Conservation (phyloP, 2,888 invertebrate species). For the Aphidoletes aphidimyza region DNA sequence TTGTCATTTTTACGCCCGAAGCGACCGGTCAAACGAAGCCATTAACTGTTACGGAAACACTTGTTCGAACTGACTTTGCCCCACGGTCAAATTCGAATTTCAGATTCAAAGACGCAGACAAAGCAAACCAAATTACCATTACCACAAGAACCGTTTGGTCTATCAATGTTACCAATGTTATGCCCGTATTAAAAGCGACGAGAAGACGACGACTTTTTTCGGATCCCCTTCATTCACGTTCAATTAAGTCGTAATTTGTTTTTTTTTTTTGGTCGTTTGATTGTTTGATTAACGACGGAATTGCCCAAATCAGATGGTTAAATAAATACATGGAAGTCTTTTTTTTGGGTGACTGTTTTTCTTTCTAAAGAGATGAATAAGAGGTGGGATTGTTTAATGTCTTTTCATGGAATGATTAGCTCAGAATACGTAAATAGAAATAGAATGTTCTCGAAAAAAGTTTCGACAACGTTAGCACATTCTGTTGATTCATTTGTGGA, state of each 20-base stretch:
- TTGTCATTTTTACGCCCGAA: neutral
- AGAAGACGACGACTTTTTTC: neutral
- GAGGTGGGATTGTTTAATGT: neutral
- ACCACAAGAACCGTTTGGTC: neutral
- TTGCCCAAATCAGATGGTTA: constrained; percentile 23
- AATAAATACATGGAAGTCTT: neutral
- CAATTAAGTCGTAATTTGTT: constrained; percentile 36
- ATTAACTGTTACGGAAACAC: neutral
- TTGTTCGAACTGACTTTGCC: neutral
- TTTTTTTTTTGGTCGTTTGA: neutral
- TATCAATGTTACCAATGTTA: neutral
- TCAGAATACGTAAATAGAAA: too few species aligned
- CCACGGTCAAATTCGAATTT: constrained; percentile 6
- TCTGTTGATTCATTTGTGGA: too few species aligned
- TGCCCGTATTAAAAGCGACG: too few species aligned
- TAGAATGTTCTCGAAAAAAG: too few species aligned
- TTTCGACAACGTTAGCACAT: too few species aligned
- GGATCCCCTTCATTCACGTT: constrained; percentile 40
- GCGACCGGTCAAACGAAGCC: too few species aligned
- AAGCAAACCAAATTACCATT: constrained; percentile 33
- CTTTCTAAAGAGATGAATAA: neutral
- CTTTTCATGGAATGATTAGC: too few species aligned
- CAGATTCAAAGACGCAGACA: constrained; percentile 8
- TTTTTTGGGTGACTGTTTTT: neutral
- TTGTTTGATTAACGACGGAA: constrained; percentile 38